Conservation (phyloP, 2,888 invertebrate species). For the Tromatobia lineatoria region DNA sequence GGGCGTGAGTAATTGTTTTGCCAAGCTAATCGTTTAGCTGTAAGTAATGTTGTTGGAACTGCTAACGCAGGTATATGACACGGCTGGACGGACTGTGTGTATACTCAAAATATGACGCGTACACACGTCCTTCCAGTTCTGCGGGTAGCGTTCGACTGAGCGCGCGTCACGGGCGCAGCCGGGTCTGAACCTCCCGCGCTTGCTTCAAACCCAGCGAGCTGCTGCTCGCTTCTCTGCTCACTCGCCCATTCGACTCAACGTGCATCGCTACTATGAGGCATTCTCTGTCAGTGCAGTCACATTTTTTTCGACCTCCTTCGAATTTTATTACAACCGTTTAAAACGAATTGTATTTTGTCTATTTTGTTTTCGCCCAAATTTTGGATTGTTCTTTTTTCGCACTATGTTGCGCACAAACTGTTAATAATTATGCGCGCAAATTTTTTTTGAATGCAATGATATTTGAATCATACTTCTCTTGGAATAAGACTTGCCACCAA, state of each 20-base stretch:
- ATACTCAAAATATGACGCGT: background rate
- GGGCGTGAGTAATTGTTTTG: background rate
- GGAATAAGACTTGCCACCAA: no score
- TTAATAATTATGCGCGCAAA: no score
- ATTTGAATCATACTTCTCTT: no score
- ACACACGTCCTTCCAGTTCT: conserved; percentile 57
- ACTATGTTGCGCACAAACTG: no score
- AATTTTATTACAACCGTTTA: no score
- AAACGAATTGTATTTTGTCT: no score
- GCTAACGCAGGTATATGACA: background rate
- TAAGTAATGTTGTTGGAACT: conserved; percentile 2
- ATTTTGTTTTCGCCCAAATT: no score
- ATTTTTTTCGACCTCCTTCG: no score
- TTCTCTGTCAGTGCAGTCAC: no score
- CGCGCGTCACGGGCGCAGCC: conserved; percentile 68
- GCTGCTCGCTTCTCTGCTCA: conserved; percentile 37
- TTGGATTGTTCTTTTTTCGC: no score
- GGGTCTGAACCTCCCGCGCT: conserved; percentile 71
- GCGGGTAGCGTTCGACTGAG: conserved; percentile 73
- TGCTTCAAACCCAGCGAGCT: conserved; percentile 52
- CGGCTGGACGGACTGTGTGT: conserved; percentile 6
- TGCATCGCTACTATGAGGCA: background rate
- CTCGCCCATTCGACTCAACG: conserved; percentile 28
- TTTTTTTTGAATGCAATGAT: no score
- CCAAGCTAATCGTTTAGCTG: background rate